Percentiles rank a stretch among this genome's conserved stretches.
These are phyloP conservation scores for Noturus placidus DNA, from an alignment of 2,113 vertebrate genomes.

Conservation along the genomic window DNA sequence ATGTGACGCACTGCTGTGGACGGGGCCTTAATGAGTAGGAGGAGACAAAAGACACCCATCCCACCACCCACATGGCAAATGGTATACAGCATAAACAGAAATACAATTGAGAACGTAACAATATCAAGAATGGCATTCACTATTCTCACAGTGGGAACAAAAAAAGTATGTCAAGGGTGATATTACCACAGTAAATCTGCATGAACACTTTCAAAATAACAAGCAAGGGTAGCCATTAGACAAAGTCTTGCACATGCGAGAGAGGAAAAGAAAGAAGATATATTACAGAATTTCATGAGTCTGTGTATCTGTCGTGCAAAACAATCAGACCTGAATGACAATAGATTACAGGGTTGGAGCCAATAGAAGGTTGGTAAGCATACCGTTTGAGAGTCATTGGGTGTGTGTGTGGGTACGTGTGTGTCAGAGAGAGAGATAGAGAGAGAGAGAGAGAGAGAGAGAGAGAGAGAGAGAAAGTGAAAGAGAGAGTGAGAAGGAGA, in stretches of 20 bases:
- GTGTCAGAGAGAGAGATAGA: not conserved
- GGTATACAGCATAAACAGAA: too few relatives aligned
- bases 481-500: not conserved
- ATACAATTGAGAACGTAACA: too few relatives aligned
- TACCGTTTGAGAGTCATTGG: not conserved
- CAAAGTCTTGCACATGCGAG: not conserved
- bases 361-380: not conserved
- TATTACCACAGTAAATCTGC: not conserved
- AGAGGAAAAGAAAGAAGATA: not conserved
- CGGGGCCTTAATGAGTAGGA: too few relatives aligned
- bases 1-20: too few relatives aligned
- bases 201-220: not conserved
- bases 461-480: too few relatives aligned
- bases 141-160: not conserved
- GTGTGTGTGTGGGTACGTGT: not conserved
- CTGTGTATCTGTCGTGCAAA: not conserved
- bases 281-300: not conserved
- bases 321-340: not conserved
- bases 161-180: conserved; percentile 9
- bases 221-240: not conserved
- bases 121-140: not conserved
- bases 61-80: too few relatives aligned
- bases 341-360: not conserved
- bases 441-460: too few relatives aligned
- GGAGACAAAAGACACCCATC: too few relatives aligned